Evolutionary conservation across 2,113 vertebrate genomes (phyloP), one percentile per base, ranked within the genome.

Genomic region (Melierax canorus): DNA sequence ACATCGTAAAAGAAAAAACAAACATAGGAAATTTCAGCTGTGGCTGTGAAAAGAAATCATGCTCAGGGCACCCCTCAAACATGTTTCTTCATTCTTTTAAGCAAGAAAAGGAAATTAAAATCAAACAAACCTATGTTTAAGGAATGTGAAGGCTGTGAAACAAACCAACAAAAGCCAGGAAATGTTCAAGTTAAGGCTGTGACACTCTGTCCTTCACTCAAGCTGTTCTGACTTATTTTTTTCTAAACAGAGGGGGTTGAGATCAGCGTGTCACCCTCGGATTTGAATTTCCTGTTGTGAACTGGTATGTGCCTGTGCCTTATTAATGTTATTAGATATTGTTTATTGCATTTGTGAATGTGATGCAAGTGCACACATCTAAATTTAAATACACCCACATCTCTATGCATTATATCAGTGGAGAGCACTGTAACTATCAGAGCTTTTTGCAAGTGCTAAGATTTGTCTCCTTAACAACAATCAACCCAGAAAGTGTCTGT

Each of bases 101-200:
- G 73, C 26, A 94, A 97, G 96, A 94, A 96, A 96, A 97, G 96
- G 97, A 97, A 97, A 97, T 97, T 95, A 97, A 97, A 97, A 97
- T 96, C 96, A 97, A 97, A 97, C 96, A 97, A 96, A 96, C 93
- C 95, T 93, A 68, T 95, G 95, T 96, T 97, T 96, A 95, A 96
- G 92, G 94, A 97, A 97, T 96, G 95, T 95, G 97, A 96, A 97
- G 96, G 92, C 96, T 97, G 96, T 84, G 95, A 97, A 97, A 92
- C 91, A 97, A 97, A 97, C 94, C 95, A 96, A 97, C 94, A 96
- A 97, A 97, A 97, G 91, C 94, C 97, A 96, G 95, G 96, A 97
- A 97, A 97, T 92, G 94, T 96, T 92, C 94, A 58, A 96, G 90
- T 95, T 95, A 97, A 95, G 96, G 88, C 96, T 96, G 81, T 96